These are phyloP conservation scores for Seladonia tumulorum DNA, from an alignment of 2,888 invertebrate genomes.

Conservation along the genomic window DNA sequence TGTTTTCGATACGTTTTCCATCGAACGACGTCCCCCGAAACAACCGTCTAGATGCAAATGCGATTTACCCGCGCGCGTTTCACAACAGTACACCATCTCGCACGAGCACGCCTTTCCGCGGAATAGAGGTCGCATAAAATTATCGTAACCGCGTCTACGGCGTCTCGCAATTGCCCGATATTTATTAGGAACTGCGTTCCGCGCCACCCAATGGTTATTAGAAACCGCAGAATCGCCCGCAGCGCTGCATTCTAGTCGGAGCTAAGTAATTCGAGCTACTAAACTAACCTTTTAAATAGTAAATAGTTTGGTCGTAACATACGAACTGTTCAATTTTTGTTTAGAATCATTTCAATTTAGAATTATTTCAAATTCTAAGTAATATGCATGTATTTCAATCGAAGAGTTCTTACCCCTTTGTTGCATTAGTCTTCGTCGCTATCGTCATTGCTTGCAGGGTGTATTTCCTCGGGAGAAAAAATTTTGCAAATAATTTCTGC, in stretches of 20 bases:
- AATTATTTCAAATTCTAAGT: no score
- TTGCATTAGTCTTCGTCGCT: no score
- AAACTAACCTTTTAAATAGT: background rate
- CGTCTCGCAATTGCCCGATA: slow-evolving; percentile 13
- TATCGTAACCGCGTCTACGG: slow-evolving; percentile 62
- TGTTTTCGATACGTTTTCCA: slow-evolving; percentile 73
- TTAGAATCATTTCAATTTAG: no score
- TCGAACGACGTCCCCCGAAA: slow-evolving; percentile 53
- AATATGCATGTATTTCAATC: no score
- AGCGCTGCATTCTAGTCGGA: background rate
- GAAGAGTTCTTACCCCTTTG: no score
- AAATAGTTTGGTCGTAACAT: background rate
- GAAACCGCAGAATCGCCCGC: background rate
- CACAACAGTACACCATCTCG: slow-evolving; percentile 3
- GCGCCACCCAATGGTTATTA: background rate
- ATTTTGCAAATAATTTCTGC: no score
- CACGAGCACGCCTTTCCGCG: background rate
- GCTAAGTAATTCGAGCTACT: background rate
- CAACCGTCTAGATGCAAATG: slow-evolving; percentile 61
- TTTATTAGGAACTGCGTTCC: background rate
- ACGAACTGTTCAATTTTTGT: no score
- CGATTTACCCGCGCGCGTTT: slow-evolving; percentile 21
- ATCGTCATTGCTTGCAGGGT: no score
- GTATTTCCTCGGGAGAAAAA: no score
- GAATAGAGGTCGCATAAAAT: slow-evolving; percentile 50